Evolutionary conservation across 2,888 invertebrate species (phyloP).

Genomic region (Leucania comma): DNA sequence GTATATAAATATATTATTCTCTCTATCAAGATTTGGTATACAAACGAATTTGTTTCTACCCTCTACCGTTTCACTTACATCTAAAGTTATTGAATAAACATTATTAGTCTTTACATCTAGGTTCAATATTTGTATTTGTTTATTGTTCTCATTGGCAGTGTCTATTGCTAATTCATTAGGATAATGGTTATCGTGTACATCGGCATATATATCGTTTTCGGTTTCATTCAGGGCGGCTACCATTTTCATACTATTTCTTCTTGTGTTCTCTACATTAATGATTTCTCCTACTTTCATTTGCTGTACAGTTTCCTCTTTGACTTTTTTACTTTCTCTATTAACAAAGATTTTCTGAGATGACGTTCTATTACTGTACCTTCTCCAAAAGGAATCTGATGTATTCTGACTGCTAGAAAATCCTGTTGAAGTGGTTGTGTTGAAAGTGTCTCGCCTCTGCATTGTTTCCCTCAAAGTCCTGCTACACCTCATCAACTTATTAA

Average conservation of each 20-base stretch:
- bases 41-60: slow-evolving; percentile 85
- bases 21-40: slow-evolving; percentile 82
- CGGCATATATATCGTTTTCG: slow-evolving; percentile 74
- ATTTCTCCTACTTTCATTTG: slow-evolving; percentile 86
- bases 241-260: slow-evolving; percentile 88
- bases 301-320: slow-evolving; percentile 79
- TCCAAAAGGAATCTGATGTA: slow-evolving; percentile 92
- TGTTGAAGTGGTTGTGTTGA: slow-evolving; percentile 92
- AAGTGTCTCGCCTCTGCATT: slow-evolving; percentile 92
- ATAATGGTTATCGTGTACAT: slow-evolving; percentile 74
- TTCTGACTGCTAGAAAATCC: slow-evolving; percentile 91
- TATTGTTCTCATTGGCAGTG: slow-evolving; percentile 85
- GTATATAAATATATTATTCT: slow-evolving; percentile 89
- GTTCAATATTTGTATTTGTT: slow-evolving; percentile 89
- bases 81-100: slow-evolving; percentile 88
- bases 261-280: slow-evolving; percentile 85
- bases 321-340: slow-evolving; percentile 82
- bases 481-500: slow-evolving; percentile 86
- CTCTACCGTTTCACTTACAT: slow-evolving; percentile 81
- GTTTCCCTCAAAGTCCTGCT: slow-evolving; percentile 86
- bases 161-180: slow-evolving; percentile 69
- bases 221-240: slow-evolving; percentile 84
- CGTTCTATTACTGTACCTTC: slow-evolving; percentile 90
- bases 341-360: slow-evolving; percentile 83
- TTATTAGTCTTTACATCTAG: slow-evolving; percentile 88